These are phyloP conservation scores for Oryzias woworae DNA, from an alignment of 2,113 vertebrate species.

Conservation along the genomic window DNA sequence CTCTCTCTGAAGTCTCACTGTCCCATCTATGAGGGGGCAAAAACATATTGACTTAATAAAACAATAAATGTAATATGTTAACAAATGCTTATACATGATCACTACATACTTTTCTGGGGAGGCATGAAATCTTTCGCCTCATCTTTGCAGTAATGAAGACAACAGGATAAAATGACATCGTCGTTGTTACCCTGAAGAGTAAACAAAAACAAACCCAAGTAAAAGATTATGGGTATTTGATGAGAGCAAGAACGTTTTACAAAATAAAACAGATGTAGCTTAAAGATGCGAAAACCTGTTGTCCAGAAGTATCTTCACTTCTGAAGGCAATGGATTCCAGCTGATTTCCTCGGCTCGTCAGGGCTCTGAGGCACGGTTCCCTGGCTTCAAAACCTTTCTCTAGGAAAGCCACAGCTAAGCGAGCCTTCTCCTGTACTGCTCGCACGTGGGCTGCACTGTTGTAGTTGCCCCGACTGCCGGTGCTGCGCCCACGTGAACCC, in stretches of 20 bases:
- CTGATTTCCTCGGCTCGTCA: slow-evolving; percentile 94
- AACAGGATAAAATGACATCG: slow-evolving; percentile 80
- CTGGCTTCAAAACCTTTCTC: slow-evolving; percentile 88
- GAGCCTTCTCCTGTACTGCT: slow-evolving; percentile 91
- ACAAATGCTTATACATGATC: not conserved
- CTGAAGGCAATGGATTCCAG: slow-evolving; percentile 97
- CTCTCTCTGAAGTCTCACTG: slow-evolving; percentile 84
- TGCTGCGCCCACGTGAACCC: slow-evolving; percentile 69
- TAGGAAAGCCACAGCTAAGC: slow-evolving; percentile 88
- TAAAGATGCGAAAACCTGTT: slow-evolving; percentile 80
- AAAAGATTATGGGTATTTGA: not conserved
- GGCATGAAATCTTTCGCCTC: slow-evolving; percentile 96
- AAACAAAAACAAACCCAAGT: slow-evolving; percentile 12
- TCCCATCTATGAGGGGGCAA: slow-evolving; percentile 80
- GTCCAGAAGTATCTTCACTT: slow-evolving; percentile 94
- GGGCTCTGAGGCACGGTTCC: slow-evolving; percentile 87
- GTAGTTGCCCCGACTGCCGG: slow-evolving; percentile 41
- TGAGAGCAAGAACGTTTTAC: not conserved
- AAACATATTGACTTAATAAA: not conserved
- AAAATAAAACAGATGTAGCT: not conserved
- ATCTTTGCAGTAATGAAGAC: slow-evolving; percentile 94
- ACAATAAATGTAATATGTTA: not conserved
- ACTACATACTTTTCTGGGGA: slow-evolving; percentile 84
- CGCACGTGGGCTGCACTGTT: slow-evolving; percentile 76
- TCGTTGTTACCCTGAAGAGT: slow-evolving; percentile 91